Conservation (phyloP, 2,113 vertebrate genomes). For the Toxostoma redivivum region DNA sequence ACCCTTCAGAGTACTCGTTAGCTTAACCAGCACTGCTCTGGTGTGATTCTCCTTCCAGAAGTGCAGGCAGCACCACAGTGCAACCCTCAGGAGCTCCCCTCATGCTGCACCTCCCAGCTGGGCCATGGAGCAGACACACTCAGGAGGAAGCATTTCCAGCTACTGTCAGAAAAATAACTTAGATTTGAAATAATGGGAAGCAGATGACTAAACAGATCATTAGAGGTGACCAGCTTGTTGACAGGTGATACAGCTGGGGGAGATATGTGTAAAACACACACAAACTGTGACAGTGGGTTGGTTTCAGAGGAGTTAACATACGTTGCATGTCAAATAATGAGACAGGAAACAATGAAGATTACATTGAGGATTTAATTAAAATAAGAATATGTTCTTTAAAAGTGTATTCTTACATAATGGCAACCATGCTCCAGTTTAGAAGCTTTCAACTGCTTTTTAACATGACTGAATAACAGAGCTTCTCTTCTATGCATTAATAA, state of each 20-base stretch:
- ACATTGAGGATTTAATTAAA: background rate
- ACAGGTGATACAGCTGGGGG: background rate
- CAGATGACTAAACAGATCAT: background rate
- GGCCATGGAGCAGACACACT: background rate
- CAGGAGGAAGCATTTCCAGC: background rate
- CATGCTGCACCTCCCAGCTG: background rate
- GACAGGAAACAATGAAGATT: background rate
- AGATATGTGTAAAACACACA: background rate
- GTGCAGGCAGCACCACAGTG: accelerated
- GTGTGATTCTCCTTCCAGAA: background rate
- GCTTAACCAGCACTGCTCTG: background rate
- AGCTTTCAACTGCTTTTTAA: background rate
- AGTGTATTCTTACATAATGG: background rate
- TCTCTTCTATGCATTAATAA: background rate
- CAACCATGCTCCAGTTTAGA: background rate
- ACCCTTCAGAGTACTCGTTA: accelerated
- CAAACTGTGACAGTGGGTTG: background rate
- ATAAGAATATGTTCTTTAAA: background rate
- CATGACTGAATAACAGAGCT: background rate
- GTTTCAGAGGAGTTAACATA: background rate
- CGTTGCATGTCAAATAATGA: background rate
- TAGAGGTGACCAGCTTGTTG: background rate
- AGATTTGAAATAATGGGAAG: background rate
- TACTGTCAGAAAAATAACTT: background rate
- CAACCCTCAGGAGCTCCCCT: background rate